A percentile compares a stretch with the other conserved stretches of the same genome.
These are phyloP conservation scores for Brevimyrus niger DNA, from an alignment of 2,113 vertebrate species.

Conservation along the genomic window DNA sequence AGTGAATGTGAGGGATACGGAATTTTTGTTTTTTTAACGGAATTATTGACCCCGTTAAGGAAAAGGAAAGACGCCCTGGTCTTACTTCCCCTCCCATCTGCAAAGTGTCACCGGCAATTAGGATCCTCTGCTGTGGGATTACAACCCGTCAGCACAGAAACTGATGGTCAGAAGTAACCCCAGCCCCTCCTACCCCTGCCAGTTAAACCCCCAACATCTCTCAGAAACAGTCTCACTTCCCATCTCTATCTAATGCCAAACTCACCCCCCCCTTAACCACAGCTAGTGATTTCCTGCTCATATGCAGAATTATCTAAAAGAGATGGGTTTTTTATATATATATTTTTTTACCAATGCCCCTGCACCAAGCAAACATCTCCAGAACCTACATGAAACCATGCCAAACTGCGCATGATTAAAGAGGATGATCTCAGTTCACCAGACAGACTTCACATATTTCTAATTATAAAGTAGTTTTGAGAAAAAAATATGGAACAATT, in stretches of 20 bases:
- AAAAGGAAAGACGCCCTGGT: slow-evolving; percentile 4
- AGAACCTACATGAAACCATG: not conserved
- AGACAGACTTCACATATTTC: not conserved
- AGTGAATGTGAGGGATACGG: not conserved
- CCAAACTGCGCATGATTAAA: not conserved
- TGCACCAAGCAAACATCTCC: not conserved
- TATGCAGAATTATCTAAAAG: not conserved
- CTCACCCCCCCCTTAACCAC: not conserved
- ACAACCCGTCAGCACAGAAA: slow-evolving; percentile 58
- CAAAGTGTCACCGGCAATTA: slow-evolving; percentile 61
- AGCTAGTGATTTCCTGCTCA: not conserved
- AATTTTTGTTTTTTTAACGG: too few relatives aligned
- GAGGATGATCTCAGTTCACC: too few relatives aligned
- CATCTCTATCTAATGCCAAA: not conserved
- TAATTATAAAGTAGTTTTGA: not conserved
- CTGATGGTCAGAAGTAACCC: slow-evolving; percentile 55
- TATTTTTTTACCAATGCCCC: not conserved
- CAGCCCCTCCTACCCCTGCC: slow-evolving; percentile 47
- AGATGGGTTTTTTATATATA: not conserved
- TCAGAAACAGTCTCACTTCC: not conserved
- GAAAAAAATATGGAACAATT: not conserved
- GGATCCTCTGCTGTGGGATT: slow-evolving; percentile 59
- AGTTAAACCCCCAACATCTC: slow-evolving; percentile 36
- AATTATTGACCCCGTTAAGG: too few relatives aligned
- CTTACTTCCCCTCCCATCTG: slow-evolving; percentile 53